Percentiles rank a stretch among this genome's conserved stretches.
Conservation (phyloP, 2,888 invertebrate species). For the Eupithecia centaureata region DNA sequence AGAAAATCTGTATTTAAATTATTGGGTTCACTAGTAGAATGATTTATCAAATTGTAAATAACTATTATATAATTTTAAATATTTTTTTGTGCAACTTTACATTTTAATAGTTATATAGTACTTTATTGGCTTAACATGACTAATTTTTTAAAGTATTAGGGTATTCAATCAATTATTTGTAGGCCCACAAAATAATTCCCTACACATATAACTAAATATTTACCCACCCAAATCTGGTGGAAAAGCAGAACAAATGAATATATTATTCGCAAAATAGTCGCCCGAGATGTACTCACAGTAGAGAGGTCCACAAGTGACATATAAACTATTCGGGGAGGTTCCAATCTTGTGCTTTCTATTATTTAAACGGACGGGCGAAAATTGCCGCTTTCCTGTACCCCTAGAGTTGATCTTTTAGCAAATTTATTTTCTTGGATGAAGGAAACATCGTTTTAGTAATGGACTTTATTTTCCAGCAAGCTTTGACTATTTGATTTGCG, state of each 20-base stretch:
- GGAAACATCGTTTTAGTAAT: conserved; percentile 30
- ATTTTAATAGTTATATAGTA: no score
- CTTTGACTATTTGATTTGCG: neutral
- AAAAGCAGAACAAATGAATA: conserved; percentile 72
- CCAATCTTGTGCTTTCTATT: conserved; percentile 82
- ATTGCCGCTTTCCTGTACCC: conserved; percentile 68
- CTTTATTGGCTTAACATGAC: neutral
- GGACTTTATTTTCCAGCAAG: conserved; percentile 18
- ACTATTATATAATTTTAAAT: no score
- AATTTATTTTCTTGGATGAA: conserved; percentile 35
- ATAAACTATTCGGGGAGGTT: conserved; percentile 80
- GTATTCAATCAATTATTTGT: neutral
- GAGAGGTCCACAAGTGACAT: conserved; percentile 80
- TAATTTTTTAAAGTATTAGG: neutral
- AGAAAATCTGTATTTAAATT: neutral
- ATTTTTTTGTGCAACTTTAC: no score
- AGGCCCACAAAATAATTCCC: neutral
- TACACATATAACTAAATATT: conserved; percentile 41
- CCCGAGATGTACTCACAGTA: conserved; percentile 68
- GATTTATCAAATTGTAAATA: no score
- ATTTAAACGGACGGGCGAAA: conserved; percentile 76
- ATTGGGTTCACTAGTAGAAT: no score
- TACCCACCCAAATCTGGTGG: conserved; percentile 60
- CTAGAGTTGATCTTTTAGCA: conserved; percentile 45
- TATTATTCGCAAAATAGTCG: conserved; percentile 73